Evolutionary conservation across 2,797 vertebrate species (phyloP).

Genomic region (Danio jaintianensis): DNA sequence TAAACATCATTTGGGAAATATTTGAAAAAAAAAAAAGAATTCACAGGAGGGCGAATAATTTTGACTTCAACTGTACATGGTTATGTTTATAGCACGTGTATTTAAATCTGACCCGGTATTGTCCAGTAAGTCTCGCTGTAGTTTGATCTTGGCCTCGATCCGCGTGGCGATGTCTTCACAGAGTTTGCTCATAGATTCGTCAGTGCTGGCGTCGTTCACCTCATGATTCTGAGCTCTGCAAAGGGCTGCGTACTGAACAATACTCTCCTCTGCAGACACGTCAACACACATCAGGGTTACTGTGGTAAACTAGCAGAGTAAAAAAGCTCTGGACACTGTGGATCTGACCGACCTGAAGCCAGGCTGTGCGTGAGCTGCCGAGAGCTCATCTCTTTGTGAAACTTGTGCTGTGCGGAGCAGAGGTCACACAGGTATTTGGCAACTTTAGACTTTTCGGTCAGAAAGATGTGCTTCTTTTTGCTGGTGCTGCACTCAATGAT

Average conservation of each 20-base stretch:
- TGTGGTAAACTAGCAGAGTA: background rate
- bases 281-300: background rate
- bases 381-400: constrained; percentile 86
- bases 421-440: constrained; percentile 88
- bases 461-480: constrained; percentile 85
- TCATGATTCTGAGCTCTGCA: constrained; percentile 71
- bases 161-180: constrained; percentile 77
- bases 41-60: no score
- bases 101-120: constrained; percentile 31
- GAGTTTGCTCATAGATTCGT: constrained; percentile 75
- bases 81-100: background rate
- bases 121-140: constrained; percentile 60
- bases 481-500: constrained; percentile 83
- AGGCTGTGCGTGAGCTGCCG: constrained; percentile 77
- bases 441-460: constrained; percentile 83
- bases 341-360: constrained; percentile 72
- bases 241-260: constrained; percentile 70
- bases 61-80: no score
- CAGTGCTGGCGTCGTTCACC: constrained; percentile 69
- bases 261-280: constrained; percentile 69
- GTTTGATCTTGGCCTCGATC: constrained; percentile 71
- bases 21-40: no score
- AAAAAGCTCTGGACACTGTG: background rate
- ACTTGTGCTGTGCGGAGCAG: constrained; percentile 88
- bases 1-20: no score